Evolutionary conservation across 2,113 vertebrate species (phyloP), one percentile per base, ranked within the genome.

Genomic region (Psilopogon haemacephalus): DNA sequence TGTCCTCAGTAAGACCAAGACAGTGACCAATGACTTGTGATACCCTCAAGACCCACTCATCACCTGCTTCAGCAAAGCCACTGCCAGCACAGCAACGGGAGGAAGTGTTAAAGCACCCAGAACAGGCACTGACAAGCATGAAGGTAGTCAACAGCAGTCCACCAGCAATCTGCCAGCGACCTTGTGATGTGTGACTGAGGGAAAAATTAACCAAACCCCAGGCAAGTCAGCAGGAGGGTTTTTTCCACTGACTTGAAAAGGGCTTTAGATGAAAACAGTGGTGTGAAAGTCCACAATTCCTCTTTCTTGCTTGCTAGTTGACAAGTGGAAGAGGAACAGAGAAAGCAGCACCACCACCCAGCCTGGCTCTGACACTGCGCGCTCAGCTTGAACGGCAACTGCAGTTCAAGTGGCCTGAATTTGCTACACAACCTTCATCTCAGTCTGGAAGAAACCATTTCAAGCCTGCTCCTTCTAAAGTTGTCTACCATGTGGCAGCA

Each of bases 291-390:
- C 86, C 64, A 16, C 1, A 0, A 88, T 86, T 95, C 86, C 88
- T 84, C 86, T 94, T 96, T 90, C 67, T 72, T n/a, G 50, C 54
- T 44, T 60, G 74, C 46, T 27, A 28, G 48, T 10, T 75, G 73
- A 23, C 0, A 4, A 75, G 70, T 87, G 86, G 81, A 94, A 95
- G 94, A 85, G 91, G 89, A 95, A 96, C 88, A 94, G 82, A 83
- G 84, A 84, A 70, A 85, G 40, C 6, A 88, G 58, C 24, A 54
- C 70, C 74, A 79, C 32, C 67, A 63, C 71, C 55, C 89, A 55
- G 59, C 8, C 44, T 28, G 44, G 65, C 74, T 60, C 60, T 6
- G 11, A 75, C 37, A 18, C 12, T 15, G 55, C 77, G 73, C 0
- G 0, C 79, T 59, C 71, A 62, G 81, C 88, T 84, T 73, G 11